Base-by-base conservation (phyloP, 1,140 invertebrate genomes). In the Paraescarpia echinospica region DNA sequence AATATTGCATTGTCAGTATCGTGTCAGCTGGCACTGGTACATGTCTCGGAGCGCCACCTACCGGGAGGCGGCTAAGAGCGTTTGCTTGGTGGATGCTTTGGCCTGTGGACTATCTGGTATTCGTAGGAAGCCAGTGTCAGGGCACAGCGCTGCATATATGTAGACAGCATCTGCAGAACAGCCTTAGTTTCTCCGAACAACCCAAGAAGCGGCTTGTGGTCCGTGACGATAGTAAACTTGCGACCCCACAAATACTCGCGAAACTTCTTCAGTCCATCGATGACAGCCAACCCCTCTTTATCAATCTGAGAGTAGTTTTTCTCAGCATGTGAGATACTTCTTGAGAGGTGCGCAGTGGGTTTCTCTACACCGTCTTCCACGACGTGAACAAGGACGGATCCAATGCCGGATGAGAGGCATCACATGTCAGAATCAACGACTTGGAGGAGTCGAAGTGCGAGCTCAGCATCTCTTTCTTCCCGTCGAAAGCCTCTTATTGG, bases 101-200 rank as follows among this genome's bases (percentile, higher is more conserved):
- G 4, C 41, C 41, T 41, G 88, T 92, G 92, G 34, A 92, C 34
- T 33, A 77, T 35, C 35, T 77, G 33, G 33, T 92, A 92, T 34
- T 92, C n/a, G 88, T 92, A 92, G 51, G 51, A 51, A 88, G 51
- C 14, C 88, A 92, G 88, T 92, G 92, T 92, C 92, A 92, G n/a
- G 4, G 92, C 59, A 5, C 51, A 92, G 14, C 59, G 92, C 35
- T 92, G 92, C 88, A 92, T 88, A 12, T 51, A 51, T 12, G 48
- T 8, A 14, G 34, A 91, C 33, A 35, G 14, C 35, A 41, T 91
- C 35, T 35, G 33, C 12, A 31, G 91, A 91, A 9, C 35, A 41
- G 35, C 33, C 35, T 91, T 91, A 8, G 33, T 91, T 41, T 8
- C 33, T 41, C 5, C n/a, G 27, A 91, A 91, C 91, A 91, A 91